A percentile compares a stretch with the other conserved stretches of the same genome.
Evolutionary conservation across 2,797 vertebrate genomes (phyloP).

Genomic region (Sebastiscus albofasciatus): DNA sequence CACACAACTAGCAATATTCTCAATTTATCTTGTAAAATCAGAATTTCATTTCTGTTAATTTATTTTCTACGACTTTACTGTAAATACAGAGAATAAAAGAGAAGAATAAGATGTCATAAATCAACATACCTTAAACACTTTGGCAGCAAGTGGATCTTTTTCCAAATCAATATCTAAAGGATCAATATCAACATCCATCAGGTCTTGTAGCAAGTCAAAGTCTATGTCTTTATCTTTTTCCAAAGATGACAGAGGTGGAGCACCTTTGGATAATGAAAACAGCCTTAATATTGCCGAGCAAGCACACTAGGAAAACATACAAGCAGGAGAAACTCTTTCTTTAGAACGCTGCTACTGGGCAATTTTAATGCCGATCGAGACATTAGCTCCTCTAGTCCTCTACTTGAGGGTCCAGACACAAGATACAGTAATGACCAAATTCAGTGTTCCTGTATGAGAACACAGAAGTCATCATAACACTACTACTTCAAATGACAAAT

Average conservation of each 20-base stretch:
- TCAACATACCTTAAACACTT: constrained; percentile 97
- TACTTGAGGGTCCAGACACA: constrained; percentile 19
- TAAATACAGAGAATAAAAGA: background rate
- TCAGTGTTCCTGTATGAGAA: background rate
- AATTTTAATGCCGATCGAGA: constrained; percentile 59
- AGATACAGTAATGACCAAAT: background rate
- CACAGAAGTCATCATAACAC: background rate
- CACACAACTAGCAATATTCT: background rate
- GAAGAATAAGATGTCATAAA: constrained; percentile 6
- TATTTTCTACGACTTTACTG: no score
- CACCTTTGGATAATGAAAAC: constrained; percentile 90
- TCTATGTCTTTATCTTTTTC: constrained; percentile 99
- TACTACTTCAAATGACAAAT: background rate
- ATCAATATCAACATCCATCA: constrained; percentile 99
- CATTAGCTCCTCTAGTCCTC: background rate
- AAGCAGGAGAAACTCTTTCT: constrained; percentile 49
- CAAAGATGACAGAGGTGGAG: constrained; percentile 96
- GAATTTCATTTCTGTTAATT: background rate
- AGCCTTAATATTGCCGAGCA: constrained; percentile 83
- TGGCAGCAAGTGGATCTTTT: constrained; percentile 99
- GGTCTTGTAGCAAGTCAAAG: constrained; percentile 98
- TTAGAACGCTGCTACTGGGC: constrained; percentile 53
- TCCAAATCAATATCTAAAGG: constrained; percentile 99
- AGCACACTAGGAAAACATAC: constrained; percentile 63
- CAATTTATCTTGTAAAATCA: background rate